Conservation (phyloP, 2,888 invertebrate genomes). For the Sphecodes monilicornis region DNA sequence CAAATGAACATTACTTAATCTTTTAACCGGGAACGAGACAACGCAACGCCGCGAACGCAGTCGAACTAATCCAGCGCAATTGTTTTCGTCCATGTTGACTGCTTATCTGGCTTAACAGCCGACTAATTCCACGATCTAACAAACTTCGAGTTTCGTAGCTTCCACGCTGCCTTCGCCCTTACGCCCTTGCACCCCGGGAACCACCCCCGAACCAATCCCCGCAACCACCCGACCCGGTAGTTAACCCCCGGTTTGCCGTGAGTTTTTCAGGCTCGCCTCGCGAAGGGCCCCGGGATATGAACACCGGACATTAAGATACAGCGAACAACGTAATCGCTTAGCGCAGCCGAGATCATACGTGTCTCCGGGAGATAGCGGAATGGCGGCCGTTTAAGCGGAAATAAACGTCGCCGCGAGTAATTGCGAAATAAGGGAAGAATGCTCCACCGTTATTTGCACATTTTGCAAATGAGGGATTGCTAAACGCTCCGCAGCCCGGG, state of each 20-base stretch:
- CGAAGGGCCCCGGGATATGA: constrained; percentile 51
- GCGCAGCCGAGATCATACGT: constrained; percentile 52
- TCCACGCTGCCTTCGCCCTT: constrained; percentile 11
- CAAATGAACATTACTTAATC: constrained; percentile 75
- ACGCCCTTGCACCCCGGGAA: background rate
- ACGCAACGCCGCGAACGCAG: constrained; percentile 58
- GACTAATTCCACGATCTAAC: constrained; percentile 83
- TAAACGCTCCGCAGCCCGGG: background rate
- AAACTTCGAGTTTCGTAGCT: constrained; percentile 76
- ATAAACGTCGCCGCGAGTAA: constrained; percentile 25
- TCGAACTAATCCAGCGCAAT: constrained; percentile 78
- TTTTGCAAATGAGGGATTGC: background rate
- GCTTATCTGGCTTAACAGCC: constrained; percentile 84
- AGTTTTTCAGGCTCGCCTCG: constrained; percentile 46
- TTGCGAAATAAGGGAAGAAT: constrained; percentile 4
- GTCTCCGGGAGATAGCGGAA: constrained; percentile 52
- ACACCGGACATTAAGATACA: constrained; percentile 62
- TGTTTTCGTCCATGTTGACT: constrained; percentile 82
- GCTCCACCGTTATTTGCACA: background rate
- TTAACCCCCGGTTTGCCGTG: constrained; percentile 55
- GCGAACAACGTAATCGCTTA: constrained; percentile 59
- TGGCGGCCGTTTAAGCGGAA: constrained; percentile 39
- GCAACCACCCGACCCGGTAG: constrained; percentile 37
- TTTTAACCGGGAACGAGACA: constrained; percentile 69
- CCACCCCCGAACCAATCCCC: background rate